phyloP scores from a whole-genome alignment of 1,140 invertebrate genomes.

The Meloidogyne hapla region DNA sequence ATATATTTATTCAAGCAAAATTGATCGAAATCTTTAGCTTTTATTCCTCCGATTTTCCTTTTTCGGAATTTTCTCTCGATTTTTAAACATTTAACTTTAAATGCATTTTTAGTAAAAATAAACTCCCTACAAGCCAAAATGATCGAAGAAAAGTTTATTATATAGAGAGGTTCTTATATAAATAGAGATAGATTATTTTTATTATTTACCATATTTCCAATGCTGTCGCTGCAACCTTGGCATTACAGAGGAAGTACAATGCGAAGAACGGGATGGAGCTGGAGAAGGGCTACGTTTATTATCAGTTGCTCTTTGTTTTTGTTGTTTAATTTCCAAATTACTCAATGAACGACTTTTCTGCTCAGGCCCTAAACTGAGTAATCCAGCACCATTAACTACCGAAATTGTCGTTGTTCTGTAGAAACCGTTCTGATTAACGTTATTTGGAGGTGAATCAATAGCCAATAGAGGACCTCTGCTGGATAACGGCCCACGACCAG shows the following conservation, averaged over 20 bases:
- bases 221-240: constrained; percentile 17
- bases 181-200: not conserved
- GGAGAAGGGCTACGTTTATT: constrained; percentile 10
- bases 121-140: too few species aligned
- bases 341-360: constrained; percentile 38
- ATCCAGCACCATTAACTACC: constrained; percentile 21
- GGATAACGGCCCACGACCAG: not conserved
- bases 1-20: constrained; percentile 6
- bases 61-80: not conserved
- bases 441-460: not conserved
- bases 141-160: too few species aligned
- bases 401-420: constrained; percentile 22
- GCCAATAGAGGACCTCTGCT: not conserved
- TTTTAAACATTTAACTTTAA: not conserved
- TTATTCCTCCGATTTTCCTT: too few species aligned
- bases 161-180: too few species aligned
- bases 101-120: not conserved
- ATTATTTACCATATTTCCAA: constrained; percentile 24
- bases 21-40: not conserved
- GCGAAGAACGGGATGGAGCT: not conserved
- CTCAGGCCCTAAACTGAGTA: constrained; percentile 22
- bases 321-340: constrained; percentile 28
- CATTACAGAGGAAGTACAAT: not conserved
- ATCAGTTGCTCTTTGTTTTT: not conserved
- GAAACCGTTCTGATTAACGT: constrained; percentile 12